Base-by-base conservation (phyloP, 1,140 invertebrate genomes). In the Pachypsylla venusta region DNA sequence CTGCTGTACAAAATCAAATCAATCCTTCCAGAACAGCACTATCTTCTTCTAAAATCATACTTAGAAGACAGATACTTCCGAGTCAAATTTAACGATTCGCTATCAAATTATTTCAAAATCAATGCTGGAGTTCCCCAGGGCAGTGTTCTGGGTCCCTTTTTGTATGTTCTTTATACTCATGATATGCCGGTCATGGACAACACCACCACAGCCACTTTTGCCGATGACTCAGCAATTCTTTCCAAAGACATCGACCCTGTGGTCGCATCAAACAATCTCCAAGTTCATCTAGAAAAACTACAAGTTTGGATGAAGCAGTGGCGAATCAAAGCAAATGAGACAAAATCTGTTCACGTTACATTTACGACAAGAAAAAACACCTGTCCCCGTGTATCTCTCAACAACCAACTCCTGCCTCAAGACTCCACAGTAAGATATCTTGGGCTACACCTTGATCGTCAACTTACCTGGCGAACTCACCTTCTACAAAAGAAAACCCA, bases 301-400 rank as follows among this genome's bases (percentile, higher is more conserved):
- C 54, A 65, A 54, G 20, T 16, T 2, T 66, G 61, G 62, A 39
- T 63, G 22, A 48, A 61, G 2, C 65, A 56, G 13, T 67, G 67
- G 66, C 54, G 62, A 42, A 66, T 65, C 25, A n/a, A n/a, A n/a
- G n/a, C n/a, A n/a, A n/a, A n/a, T n/a, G n/a, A n/a, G n/a, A n/a
- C n/a, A n/a, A n/a, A n/a, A n/a, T n/a, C n/a, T n/a, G n/a, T n/a
- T n/a, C n/a, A n/a, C n/a, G n/a, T n/a, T n/a, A n/a, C n/a, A n/a
- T n/a, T n/a, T n/a, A n/a, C n/a, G n/a, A n/a, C n/a, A n/a, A n/a
- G n/a, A n/a, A n/a, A n/a, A n/a, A 68, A 67, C n/a, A n/a, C n/a
- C n/a, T n/a, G n/a, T n/a, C n/a, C n/a, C n/a, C n/a, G n/a, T n/a
- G n/a, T n/a, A n/a, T n/a, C n/a, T n/a, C n/a, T n/a, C n/a, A n/a